Percentiles rank a stretch among this genome's conserved stretches.
Conservation (phyloP, 2,888 invertebrate species). For the Tromatobia lineatoria region DNA sequence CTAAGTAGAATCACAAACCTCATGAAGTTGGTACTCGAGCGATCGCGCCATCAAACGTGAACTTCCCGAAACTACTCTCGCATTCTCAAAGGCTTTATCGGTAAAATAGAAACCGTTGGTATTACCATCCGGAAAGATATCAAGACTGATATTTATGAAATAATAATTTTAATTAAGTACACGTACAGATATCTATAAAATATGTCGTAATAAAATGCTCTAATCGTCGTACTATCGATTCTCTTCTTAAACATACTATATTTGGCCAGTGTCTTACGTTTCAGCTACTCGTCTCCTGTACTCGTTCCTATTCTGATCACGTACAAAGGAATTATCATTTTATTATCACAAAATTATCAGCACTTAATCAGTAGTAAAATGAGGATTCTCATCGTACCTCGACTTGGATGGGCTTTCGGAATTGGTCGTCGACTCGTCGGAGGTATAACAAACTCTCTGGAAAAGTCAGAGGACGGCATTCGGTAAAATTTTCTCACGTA, state of each 20-base stretch:
- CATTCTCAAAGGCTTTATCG: conserved; percentile 7
- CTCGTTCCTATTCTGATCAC: conserved; percentile 34
- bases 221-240: conserved; percentile 35
- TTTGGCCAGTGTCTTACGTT: not conserved
- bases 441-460: conserved; percentile 71
- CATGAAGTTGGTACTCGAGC: not conserved
- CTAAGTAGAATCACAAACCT: not conserved
- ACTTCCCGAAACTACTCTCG: conserved; percentile 8
- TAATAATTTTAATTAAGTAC: conserved; percentile 52
- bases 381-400: conserved; percentile 51
- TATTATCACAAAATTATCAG: not conserved
- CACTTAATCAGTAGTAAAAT: not conserved
- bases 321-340: not conserved
- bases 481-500: conserved; percentile 5
- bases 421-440: conserved; percentile 73
- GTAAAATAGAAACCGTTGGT: not conserved
- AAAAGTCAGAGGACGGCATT: conserved; percentile 17
- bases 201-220: conserved; percentile 29
- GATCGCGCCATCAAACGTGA: conserved; percentile 30
- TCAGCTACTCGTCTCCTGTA: conserved; percentile 17
- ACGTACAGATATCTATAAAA: conserved; percentile 51
- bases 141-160: not conserved
- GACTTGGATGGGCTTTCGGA: conserved; percentile 72
- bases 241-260: not conserved
- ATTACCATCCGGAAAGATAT: not conserved